Conservation (phyloP, 2,113 vertebrate species). For the Lucifuga dentata region DNA sequence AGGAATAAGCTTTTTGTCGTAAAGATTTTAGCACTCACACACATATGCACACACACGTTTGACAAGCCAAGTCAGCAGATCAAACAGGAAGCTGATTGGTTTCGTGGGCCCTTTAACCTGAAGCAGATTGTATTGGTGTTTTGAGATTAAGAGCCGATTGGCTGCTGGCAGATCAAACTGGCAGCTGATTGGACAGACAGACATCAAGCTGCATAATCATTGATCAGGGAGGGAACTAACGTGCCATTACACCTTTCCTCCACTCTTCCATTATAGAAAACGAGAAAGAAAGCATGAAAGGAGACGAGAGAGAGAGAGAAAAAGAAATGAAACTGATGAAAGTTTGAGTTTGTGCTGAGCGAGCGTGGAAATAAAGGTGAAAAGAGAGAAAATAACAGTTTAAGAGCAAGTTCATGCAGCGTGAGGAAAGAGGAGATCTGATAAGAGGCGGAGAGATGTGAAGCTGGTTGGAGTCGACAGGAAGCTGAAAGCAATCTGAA, state of each 20-base stretch:
- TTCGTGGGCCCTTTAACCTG: constrained; percentile 15
- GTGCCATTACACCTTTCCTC: neutral
- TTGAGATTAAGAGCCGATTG: constrained; percentile 43
- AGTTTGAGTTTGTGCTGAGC: constrained; percentile 3
- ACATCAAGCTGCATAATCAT: constrained; percentile 9
- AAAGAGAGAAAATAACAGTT: no score
- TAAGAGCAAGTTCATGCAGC: no score
- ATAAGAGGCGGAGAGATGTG: neutral
- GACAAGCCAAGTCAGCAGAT: constrained; percentile 13
- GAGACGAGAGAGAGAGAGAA: neutral
- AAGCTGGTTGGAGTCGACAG: neutral
- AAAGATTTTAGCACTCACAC: neutral
- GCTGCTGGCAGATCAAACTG: constrained; percentile 33
- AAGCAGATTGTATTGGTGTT: constrained; percentile 23
- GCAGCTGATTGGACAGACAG: constrained; percentile 19
- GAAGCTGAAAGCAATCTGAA: constrained; percentile 3
- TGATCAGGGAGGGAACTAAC: neutral
- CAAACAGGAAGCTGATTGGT: neutral
- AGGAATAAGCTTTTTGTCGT: constrained; percentile 14
- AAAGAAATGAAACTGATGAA: neutral
- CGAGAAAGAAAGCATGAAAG: neutral
- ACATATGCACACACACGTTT: neutral
- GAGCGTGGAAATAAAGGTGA: neutral
- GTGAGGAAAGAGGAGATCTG: no score
- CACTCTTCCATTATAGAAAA: neutral